These are phyloP conservation scores for Vulpes ferrilata DNA, from an alignment of 2,113 vertebrate genomes.

Conservation along the genomic window DNA sequence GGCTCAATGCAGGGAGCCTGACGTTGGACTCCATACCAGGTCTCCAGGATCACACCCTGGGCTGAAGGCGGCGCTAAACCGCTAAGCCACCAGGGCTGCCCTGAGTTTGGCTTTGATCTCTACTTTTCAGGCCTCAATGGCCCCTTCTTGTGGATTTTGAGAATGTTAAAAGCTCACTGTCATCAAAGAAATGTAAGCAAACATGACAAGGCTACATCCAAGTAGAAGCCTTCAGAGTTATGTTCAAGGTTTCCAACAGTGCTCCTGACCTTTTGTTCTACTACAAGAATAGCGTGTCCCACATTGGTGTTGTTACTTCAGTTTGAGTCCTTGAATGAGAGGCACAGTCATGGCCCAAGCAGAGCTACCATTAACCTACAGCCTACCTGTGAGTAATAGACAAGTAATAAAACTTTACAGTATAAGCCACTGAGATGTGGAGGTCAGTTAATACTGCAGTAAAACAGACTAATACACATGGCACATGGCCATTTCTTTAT, in stretches of 20 bases:
- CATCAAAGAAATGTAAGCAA: not conserved
- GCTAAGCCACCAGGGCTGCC: too few species aligned
- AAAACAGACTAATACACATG: not conserved
- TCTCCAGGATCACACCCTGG: too few species aligned
- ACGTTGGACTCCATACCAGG: too few species aligned
- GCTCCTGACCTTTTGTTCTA: not conserved
- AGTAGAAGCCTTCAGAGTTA: not conserved
- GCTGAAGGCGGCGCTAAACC: too few species aligned
- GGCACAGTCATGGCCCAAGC: not conserved
- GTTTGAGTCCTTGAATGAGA: not conserved
- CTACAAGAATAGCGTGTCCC: not conserved
- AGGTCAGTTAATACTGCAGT: not conserved
- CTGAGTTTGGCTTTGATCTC: not conserved
- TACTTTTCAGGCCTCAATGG: not conserved
- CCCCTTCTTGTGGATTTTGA: not conserved
- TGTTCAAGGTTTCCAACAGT: not conserved
- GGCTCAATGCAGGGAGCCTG: too few species aligned
- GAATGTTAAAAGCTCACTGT: not conserved
- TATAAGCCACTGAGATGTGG: not conserved
- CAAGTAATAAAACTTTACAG: not conserved
- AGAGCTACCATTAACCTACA: not conserved
- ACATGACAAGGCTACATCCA: not conserved
- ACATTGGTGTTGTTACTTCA: not conserved
- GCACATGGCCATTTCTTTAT: rapidly evolving
- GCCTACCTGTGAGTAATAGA: not conserved